phyloP scores from a whole-genome alignment of 2,888 invertebrate species.

The Crocallis elinguaria region DNA sequence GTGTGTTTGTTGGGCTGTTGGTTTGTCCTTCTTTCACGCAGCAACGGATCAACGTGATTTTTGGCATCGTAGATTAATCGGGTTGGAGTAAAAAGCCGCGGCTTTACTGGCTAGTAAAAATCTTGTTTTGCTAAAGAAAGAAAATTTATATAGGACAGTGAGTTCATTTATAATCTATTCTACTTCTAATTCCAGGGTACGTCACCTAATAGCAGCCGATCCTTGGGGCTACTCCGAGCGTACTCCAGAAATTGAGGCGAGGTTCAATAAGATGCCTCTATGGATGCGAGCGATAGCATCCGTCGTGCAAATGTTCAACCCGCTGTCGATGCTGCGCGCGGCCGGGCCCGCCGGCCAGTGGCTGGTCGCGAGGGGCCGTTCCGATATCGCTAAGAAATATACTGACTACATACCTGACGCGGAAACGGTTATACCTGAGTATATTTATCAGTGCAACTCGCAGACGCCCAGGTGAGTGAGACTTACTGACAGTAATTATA shows the following conservation, averaged over 20 bases:
- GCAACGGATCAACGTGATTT: too few relatives aligned
- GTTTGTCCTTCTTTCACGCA: too few relatives aligned
- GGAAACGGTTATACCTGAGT: slow-evolving; percentile 91
- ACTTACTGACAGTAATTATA: too few relatives aligned
- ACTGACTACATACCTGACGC: slow-evolving; percentile 86
- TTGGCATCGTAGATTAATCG: too few relatives aligned
- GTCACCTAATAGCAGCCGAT: slow-evolving; percentile 97
- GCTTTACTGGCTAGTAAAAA: too few relatives aligned
- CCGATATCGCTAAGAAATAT: slow-evolving; percentile 95
- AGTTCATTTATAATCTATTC: too few relatives aligned
- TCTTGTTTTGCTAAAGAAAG: too few relatives aligned
- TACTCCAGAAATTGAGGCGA: slow-evolving; percentile 84
- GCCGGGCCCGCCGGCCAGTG: slow-evolving; percentile 95
- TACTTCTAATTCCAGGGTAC: slow-evolving; percentile 83
- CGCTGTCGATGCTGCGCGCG: slow-evolving; percentile 94
- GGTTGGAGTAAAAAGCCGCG: too few relatives aligned
- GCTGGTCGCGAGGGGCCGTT: slow-evolving; percentile 93
- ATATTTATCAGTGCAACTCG: slow-evolving; percentile 98
- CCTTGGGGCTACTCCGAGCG: slow-evolving; percentile 93
- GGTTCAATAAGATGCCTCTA: slow-evolving; percentile 87
- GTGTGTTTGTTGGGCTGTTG: too few relatives aligned
- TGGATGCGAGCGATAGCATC: slow-evolving; percentile 94
- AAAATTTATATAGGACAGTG: too few relatives aligned
- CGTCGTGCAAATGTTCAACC: slow-evolving; percentile 93
- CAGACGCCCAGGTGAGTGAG: slow-evolving; percentile 91